A percentile compares a stretch with the other conserved stretches of the same genome.
Conservation (phyloP, 2,888 invertebrate species). For the Agriopis aurantiaria region DNA sequence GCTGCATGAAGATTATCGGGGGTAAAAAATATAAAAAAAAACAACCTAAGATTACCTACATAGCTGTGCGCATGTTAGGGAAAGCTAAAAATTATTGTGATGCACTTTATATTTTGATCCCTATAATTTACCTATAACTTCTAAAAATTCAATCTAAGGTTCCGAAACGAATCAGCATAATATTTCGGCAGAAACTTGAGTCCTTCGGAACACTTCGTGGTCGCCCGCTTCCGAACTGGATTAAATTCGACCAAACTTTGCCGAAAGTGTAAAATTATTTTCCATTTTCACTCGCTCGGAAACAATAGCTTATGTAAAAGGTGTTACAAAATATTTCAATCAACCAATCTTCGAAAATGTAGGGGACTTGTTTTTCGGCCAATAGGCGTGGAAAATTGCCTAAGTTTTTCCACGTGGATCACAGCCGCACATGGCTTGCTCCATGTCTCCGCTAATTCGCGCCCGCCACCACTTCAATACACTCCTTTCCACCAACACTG, state of each 20-base stretch:
- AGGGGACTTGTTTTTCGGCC: neutral
- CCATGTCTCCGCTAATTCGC: too few species aligned
- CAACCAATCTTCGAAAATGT: neutral
- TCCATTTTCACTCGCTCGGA: conserved; percentile 35
- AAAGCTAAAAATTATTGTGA: too few species aligned
- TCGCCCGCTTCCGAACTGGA: conserved; percentile 28
- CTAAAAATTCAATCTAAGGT: conserved; percentile 32
- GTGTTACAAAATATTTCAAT: conserved; percentile 5
- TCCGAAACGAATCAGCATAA: conserved; percentile 34
- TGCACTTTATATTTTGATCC: too few species aligned
- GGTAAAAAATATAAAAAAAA: too few species aligned
- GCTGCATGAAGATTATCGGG: too few species aligned
- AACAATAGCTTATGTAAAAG: conserved; percentile 33
- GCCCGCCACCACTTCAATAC: too few species aligned
- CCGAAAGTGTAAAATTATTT: conserved; percentile 37
- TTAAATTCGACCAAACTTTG: conserved; percentile 39
- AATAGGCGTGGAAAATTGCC: too few species aligned
- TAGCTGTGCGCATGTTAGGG: too few species aligned
- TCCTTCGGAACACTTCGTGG: conserved; percentile 25
- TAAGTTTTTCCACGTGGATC: neutral
- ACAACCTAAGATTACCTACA: too few species aligned
- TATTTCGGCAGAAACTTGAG: conserved; percentile 26
- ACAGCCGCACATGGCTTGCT: too few species aligned
- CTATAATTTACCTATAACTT: conserved; percentile 1
- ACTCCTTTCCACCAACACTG: too few species aligned